phyloP scores from a whole-genome alignment of 1,140 invertebrate genomes.

The Cydia splendana region DNA sequence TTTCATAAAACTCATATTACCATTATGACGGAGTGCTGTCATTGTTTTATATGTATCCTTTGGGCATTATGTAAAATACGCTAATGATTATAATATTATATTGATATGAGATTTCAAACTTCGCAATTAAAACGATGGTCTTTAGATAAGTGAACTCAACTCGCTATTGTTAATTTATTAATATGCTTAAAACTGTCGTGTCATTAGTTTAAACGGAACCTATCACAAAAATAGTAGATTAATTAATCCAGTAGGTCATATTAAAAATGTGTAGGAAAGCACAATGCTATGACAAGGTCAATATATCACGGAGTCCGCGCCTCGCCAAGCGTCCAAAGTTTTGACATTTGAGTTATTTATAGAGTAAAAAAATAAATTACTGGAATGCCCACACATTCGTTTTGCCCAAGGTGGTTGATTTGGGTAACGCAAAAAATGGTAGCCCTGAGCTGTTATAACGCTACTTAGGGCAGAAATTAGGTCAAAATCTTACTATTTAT shows the following conservation, averaged over 20 bases:
- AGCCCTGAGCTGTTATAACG: conserved; percentile 62
- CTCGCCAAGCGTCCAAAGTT: conserved; percentile 64
- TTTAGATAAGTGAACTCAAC: too few relatives aligned
- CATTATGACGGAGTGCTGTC: too few relatives aligned
- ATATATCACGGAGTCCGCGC: conserved; percentile 67
- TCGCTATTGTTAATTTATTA: too few relatives aligned
- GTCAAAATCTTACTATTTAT: background rate
- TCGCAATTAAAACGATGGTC: too few relatives aligned
- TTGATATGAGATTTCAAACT: too few relatives aligned
- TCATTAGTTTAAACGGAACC: conserved; percentile 52
- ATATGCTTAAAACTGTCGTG: too few relatives aligned
- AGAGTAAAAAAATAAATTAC: conserved; percentile 78
- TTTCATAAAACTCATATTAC: too few relatives aligned
- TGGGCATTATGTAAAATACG: too few relatives aligned
- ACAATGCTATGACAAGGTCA: conserved; percentile 72
- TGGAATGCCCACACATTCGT: conserved; percentile 75
- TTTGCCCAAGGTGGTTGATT: conserved; percentile 73
- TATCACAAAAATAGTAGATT: conserved; percentile 51
- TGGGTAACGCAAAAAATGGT: conserved; percentile 76
- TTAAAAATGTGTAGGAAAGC: conserved; percentile 68
- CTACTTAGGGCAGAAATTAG: conserved; percentile 53
- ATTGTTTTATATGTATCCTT: too few relatives aligned
- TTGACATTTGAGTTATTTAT: conserved; percentile 79
- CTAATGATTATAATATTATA: too few relatives aligned
- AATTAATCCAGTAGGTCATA: conserved; percentile 61